Conservation (phyloP, 1,140 invertebrate species). For the Drosophila sechellia region DNA sequence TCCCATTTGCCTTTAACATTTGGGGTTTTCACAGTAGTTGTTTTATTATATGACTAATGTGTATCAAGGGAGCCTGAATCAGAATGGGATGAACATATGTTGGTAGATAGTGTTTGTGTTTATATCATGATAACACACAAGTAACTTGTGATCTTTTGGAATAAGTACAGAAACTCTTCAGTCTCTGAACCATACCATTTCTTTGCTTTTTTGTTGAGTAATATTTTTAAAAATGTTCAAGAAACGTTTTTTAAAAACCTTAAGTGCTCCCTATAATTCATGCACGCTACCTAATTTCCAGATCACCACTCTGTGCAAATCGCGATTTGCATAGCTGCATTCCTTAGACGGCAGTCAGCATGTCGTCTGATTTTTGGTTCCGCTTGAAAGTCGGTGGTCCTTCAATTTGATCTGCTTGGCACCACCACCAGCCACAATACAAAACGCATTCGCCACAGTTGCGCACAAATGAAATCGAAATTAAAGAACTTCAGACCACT, state of each 20-base stretch:
- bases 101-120: slow-evolving; percentile 5
- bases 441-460: slow-evolving; percentile 55
- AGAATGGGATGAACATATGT: background rate
- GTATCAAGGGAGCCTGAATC: background rate
- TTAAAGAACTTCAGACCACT: slow-evolving; percentile 24
- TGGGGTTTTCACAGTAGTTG: background rate
- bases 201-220: too few relatives aligned
- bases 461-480: slow-evolving; percentile 57
- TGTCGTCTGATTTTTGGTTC: slow-evolving; percentile 41
- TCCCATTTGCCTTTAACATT: background rate
- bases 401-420: slow-evolving; percentile 48
- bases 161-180: background rate
- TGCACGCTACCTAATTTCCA: slow-evolving; percentile 15
- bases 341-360: slow-evolving; percentile 27
- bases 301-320: slow-evolving; percentile 43
- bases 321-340: slow-evolving; percentile 61
- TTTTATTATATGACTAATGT: slow-evolving; percentile 18
- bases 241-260: too few relatives aligned
- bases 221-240: too few relatives aligned
- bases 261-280: slow-evolving; percentile 7
- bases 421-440: slow-evolving; percentile 3
- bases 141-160: background rate
- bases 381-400: slow-evolving; percentile 37
- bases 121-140: slow-evolving; percentile 1
- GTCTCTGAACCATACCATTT: too few relatives aligned